phyloP scores from a whole-genome alignment of 2,888 invertebrate species.

The Phasia obesa region DNA sequence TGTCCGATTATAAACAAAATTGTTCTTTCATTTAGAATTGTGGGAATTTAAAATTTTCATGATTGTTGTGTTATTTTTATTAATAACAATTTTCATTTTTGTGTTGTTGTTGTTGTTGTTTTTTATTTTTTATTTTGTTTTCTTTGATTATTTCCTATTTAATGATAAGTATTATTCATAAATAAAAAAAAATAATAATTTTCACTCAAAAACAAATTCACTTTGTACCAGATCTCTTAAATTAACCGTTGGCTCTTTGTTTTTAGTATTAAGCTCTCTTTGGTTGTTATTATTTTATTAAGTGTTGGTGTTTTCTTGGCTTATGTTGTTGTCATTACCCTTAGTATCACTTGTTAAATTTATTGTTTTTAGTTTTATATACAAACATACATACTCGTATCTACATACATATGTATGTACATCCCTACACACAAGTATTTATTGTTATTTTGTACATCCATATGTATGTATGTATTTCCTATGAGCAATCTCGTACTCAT shows the following conservation, averaged over 20 bases:
- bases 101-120: not conserved
- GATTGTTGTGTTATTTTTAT: slow-evolving; percentile 13
- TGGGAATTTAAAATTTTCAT: slow-evolving; percentile 17
- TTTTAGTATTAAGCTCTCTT: slow-evolving; percentile 19
- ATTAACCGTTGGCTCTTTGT: not conserved
- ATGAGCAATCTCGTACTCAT: slow-evolving; percentile 21
- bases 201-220: not conserved
- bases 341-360: slow-evolving; percentile 51
- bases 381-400: no score
- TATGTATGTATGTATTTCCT: slow-evolving; percentile 1
- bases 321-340: slow-evolving; percentile 44
- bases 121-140: no score
- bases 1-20: slow-evolving; percentile 15
- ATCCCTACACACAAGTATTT: not conserved
- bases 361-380: slow-evolving; percentile 26
- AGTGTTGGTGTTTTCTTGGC: slow-evolving; percentile 8
- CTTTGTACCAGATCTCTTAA: slow-evolving; percentile 21
- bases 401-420: no score
- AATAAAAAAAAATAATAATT: not conserved
- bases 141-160: slow-evolving; percentile 44
- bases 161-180: slow-evolving; percentile 18
- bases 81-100: slow-evolving; percentile 30
- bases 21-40: slow-evolving; percentile 27
- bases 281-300: slow-evolving; percentile 16
- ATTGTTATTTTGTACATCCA: slow-evolving; percentile 9